phyloP scores from a whole-genome alignment of 2,888 invertebrate species.

The Xanthia icteritia region DNA sequence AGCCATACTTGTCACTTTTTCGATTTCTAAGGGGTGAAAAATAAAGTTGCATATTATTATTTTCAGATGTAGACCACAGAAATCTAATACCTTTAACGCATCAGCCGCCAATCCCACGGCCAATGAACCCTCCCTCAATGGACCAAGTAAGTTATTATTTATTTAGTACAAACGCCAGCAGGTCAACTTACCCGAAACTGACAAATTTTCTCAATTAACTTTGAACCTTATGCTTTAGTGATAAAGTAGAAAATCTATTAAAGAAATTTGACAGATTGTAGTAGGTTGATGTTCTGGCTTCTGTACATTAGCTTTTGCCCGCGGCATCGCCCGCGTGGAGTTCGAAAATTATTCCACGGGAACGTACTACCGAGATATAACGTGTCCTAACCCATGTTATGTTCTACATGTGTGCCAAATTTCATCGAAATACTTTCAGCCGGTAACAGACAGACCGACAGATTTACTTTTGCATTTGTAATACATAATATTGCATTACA shows the following conservation, averaged over 20 bases:
- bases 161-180: too few relatives aligned
- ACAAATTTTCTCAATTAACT: too few relatives aligned
- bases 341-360: neutral
- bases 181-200: too few relatives aligned
- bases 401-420: too few relatives aligned
- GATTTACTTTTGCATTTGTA: neutral
- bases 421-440: neutral
- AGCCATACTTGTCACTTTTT: neutral
- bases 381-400: neutral
- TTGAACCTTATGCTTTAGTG: too few relatives aligned
- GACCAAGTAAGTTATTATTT: constrained; percentile 79
- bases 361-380: too few relatives aligned
- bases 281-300: too few relatives aligned
- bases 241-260: too few relatives aligned
- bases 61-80: constrained; percentile 94
- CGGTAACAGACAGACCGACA: neutral
- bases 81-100: constrained; percentile 96
- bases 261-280: too few relatives aligned
- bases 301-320: too few relatives aligned
- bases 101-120: constrained; percentile 78
- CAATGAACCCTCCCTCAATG: constrained; percentile 65
- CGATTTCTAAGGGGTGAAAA: neutral
- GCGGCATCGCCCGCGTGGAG: too few relatives aligned
- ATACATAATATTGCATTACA: too few relatives aligned
- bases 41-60: neutral